Percentiles rank a stretch among this genome's conserved stretches.
phyloP scores from a whole-genome alignment of 2,888 invertebrate species.

The Heliothis peltigera region DNA sequence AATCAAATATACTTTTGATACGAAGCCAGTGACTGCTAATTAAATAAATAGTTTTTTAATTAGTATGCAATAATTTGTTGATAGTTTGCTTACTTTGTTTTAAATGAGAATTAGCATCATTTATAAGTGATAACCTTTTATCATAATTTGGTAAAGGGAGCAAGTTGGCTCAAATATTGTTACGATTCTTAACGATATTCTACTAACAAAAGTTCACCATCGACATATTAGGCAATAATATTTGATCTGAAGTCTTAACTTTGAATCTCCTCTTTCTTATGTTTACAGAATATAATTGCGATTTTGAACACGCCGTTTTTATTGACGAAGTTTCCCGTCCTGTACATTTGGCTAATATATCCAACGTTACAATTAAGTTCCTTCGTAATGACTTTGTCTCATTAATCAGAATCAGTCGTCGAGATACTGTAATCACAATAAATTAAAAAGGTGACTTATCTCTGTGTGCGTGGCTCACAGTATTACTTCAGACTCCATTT shows the following conservation, averaged over 20 bases:
- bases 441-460: constrained; percentile 39
- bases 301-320: background rate
- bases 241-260: no score
- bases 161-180: no score
- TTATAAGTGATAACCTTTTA: background rate
- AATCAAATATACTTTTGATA: constrained; percentile 15
- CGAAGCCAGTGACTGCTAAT: constrained; percentile 25
- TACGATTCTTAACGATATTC: no score
- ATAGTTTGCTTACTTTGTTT: background rate
- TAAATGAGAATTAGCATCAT: constrained; percentile 15
- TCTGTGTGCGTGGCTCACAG: constrained; percentile 25
- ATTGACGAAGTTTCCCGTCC: background rate
- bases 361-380: background rate
- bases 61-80: constrained; percentile 15
- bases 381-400: constrained; percentile 16
- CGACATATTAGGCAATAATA: no score
- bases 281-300: background rate
- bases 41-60: constrained; percentile 19
- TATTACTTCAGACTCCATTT: constrained; percentile 5
- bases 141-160: no score
- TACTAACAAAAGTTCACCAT: no score
- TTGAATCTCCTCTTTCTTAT: background rate
- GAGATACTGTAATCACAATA: constrained; percentile 35
- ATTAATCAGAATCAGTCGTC: constrained; percentile 32
- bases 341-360: constrained; percentile 3